Evolutionary conservation across 1,140 invertebrate genomes (phyloP).

Genomic region (Liolophura sinensis): DNA sequence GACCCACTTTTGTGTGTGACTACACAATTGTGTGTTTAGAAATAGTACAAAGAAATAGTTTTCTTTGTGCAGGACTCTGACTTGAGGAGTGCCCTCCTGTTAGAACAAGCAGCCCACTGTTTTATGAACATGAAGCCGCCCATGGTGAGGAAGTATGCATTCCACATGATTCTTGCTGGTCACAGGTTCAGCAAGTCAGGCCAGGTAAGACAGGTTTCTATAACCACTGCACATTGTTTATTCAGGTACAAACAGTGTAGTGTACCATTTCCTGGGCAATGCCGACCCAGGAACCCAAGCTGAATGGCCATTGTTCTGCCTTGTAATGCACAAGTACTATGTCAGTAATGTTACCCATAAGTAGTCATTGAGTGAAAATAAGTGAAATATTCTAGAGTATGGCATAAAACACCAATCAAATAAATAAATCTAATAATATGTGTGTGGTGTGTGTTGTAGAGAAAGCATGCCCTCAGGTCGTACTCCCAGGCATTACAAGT

Average conservation of each 20-base stretch:
- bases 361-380: too few relatives aligned
- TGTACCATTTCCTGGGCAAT: too few relatives aligned
- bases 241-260: too few relatives aligned
- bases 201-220: conserved; percentile 53
- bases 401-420: too few relatives aligned
- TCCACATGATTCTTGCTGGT: conserved; percentile 93
- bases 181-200: conserved; percentile 88
- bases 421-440: too few relatives aligned
- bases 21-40: background rate
- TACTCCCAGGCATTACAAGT: conserved; percentile 92
- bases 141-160: conserved; percentile 93
- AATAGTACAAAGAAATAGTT: background rate
- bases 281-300: too few relatives aligned
- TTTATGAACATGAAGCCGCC: conserved; percentile 75
- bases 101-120: conserved; percentile 95
- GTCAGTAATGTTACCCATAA: too few relatives aligned
- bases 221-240: too few relatives aligned
- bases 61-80: conserved; percentile 53
- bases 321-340: too few relatives aligned
- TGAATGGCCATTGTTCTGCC: too few relatives aligned
- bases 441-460: conserved; percentile 25
- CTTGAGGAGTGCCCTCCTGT: conserved; percentile 79
- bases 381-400: too few relatives aligned
- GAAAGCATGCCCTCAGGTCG: conserved; percentile 80
- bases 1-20: background rate